Conservation (phyloP, 2,888 invertebrate genomes). For the Rhagonycha fulva region DNA sequence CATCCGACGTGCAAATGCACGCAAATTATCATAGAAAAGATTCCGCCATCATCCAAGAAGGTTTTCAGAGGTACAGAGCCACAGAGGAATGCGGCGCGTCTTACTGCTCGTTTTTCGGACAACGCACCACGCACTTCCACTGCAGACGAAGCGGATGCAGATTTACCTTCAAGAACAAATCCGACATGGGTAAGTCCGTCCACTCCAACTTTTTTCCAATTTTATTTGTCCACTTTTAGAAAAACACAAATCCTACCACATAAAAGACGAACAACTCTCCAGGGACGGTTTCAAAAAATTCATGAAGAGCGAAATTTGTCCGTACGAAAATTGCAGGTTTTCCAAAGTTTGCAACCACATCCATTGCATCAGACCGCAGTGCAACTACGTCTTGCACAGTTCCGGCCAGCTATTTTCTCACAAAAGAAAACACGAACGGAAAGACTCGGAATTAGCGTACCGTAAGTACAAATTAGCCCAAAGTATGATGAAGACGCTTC, state of each 20-base stretch:
- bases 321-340: conserved; percentile 89
- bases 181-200: conserved; percentile 92
- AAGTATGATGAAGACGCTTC: conserved; percentile 63
- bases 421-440: conserved; percentile 95
- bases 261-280: conserved; percentile 93
- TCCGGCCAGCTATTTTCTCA: conserved; percentile 96
- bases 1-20: conserved; percentile 99
- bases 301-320: conserved; percentile 94
- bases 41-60: conserved; percentile 96
- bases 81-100: conserved; percentile 94
- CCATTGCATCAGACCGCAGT: conserved; percentile 94
- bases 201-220: background rate
- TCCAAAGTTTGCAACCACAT: conserved; percentile 97
- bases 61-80: conserved; percentile 94
- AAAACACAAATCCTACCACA: conserved; percentile 98
- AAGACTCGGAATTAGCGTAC: conserved; percentile 88
- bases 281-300: conserved; percentile 98
- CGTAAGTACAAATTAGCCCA: conserved; percentile 71
- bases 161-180: conserved; percentile 98
- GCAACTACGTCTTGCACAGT: conserved; percentile 95
- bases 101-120: conserved; percentile 90
- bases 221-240: conserved; percentile 63
- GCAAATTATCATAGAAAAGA: conserved; percentile 98
- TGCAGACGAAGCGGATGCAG: conserved; percentile 89
- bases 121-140: conserved; percentile 97